A percentile compares a stretch with the other conserved stretches of the same genome.
These are phyloP conservation scores for Cossypha dichroa DNA, from an alignment of 2,797 vertebrate species.

Conservation along the genomic window DNA sequence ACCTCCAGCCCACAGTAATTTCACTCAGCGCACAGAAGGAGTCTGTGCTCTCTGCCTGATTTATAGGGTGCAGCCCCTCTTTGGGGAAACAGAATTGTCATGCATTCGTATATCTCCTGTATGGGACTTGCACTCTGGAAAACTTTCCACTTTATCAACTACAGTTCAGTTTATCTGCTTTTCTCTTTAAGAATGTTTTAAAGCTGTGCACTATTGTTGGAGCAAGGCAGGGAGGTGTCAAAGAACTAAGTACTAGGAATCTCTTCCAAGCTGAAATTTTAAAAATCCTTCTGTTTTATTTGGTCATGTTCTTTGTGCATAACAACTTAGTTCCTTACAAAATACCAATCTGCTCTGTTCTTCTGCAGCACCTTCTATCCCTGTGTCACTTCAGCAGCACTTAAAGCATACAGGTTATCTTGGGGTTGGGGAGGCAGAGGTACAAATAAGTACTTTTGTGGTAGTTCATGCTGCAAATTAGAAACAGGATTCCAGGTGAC, in stretches of 20 bases:
- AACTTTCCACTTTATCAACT: slow-evolving; percentile 70
- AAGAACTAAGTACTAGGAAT: background rate
- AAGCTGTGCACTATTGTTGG: background rate
- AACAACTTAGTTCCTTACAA: background rate
- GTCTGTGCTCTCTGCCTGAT: slow-evolving; percentile 71
- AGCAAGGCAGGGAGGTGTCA: slow-evolving; percentile 23
- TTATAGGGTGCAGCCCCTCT: slow-evolving; percentile 77
- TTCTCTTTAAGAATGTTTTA: slow-evolving; percentile 33
- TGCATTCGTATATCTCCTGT: slow-evolving; percentile 77
- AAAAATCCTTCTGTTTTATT: background rate
- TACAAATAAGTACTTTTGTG: background rate
- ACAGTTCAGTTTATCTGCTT: slow-evolving; percentile 58
- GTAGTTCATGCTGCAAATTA: background rate
- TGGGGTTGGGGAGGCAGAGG: background rate
- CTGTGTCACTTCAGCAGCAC: background rate
- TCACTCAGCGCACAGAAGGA: slow-evolving; percentile 62
- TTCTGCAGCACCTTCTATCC: background rate
- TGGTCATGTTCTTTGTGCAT: background rate
- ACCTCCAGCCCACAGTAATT: slow-evolving; percentile 76
- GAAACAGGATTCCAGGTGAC: background rate
- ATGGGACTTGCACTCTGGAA: slow-evolving; percentile 68
- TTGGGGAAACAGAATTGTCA: slow-evolving; percentile 74
- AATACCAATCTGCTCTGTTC: background rate
- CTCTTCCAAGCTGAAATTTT: background rate
- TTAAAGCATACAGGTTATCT: background rate